Base-by-base conservation (phyloP, 1,140 invertebrate genomes). In the Euwallacea similis region DNA sequence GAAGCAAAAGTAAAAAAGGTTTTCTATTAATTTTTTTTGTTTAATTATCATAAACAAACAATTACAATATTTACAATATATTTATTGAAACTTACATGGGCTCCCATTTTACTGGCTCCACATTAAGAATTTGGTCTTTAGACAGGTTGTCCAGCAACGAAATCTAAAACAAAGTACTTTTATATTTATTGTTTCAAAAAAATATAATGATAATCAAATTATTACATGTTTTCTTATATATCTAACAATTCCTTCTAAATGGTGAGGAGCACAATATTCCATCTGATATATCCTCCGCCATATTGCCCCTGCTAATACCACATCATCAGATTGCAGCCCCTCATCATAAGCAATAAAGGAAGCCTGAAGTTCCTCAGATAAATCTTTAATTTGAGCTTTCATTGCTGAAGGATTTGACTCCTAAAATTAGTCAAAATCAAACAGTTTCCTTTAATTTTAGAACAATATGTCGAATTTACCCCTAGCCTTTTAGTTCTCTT, bases 301-400 rank as follows among this genome's bases (percentile, higher is more conserved):
- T n/a, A 96, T 70, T 9, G 93, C 92, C 42, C 86, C 87, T 16
- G 94, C 93, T 67, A 97, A 82, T 7, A 89, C 82, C 69, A 82
- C 85, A 79, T 94, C 93, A 78, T 90, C 87, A 54, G 86, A 86
- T 75, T 88, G 82, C 11, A 95, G 77, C 16, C 93, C 93, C 85
- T 96, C 93, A 81, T 96, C 93, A 78, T 95, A 95, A n/a, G 86
- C 86, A 72, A 95, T 86, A 21, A 96, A 77, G 53, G 91, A 87
- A n/a, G 91, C 92, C 81, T 93, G 90, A 80, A 95, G 92, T 78
- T 95, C 90, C 72, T 92, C 85, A 8, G 87, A 88, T 7, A 94
- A 78, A 63, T 87, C 84, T 56, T 83, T 58, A 2, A 90, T 81
- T 79, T 91, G 86, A 64, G 84, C 82, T 44, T 81, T 85, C 16